phyloP scores from a whole-genome alignment of 35 echinoderm and acorn worm genomes.

The Ophioderma brevispina region DNA sequence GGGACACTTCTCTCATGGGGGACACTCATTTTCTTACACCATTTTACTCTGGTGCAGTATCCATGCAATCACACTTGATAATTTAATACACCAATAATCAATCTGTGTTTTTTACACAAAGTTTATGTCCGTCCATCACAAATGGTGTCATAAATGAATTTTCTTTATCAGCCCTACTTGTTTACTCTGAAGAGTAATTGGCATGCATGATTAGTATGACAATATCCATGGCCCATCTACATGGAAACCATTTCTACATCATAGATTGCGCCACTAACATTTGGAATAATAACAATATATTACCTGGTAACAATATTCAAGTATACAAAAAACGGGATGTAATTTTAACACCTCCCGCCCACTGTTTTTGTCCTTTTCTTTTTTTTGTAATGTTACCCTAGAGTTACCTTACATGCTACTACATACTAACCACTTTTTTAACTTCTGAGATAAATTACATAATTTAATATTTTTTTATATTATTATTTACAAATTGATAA shows the following conservation, averaged over 20 bases:
- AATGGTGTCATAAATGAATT: not conserved
- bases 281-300: slow-evolving; percentile 1
- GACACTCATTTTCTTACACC: no score
- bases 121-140: not conserved
- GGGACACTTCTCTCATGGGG: no score
- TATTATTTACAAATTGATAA: not conserved
- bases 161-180: not conserved
- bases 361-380: not conserved
- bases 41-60: no score
- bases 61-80: no score
- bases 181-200: not conserved
- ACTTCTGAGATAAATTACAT: not conserved
- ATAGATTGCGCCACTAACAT: not conserved
- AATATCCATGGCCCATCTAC: not conserved
- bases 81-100: not conserved
- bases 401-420: not conserved
- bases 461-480: not conserved
- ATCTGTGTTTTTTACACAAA: not conserved
- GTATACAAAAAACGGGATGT: not conserved
- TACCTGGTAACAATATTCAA: not conserved
- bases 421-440: not conserved
- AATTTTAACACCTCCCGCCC: not conserved
- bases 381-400: not conserved
- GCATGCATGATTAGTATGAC: not conserved
- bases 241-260: not conserved